phyloP scores from a whole-genome alignment of 1,140 invertebrate genomes.

The Papilio polytes region DNA sequence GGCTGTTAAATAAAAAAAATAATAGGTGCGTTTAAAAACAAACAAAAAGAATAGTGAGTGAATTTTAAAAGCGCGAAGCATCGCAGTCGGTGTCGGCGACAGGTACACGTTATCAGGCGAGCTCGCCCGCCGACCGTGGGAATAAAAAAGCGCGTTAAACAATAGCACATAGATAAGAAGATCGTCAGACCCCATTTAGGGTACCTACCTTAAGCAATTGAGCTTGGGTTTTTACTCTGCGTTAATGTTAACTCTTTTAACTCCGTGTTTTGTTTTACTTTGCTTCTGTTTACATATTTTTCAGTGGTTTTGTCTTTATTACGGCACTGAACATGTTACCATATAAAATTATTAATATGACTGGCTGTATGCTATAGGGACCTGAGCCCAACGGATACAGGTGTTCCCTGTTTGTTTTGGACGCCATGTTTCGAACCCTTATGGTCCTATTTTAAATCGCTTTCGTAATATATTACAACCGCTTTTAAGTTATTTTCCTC shows the following conservation, averaged over 20 bases:
- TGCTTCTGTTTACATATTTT: background rate
- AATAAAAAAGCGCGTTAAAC: slow-evolving; percentile 82
- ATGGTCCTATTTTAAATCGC: slow-evolving; percentile 41
- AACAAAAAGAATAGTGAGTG: slow-evolving; percentile 27
- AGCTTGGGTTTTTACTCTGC: slow-evolving; percentile 64
- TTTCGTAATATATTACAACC: background rate
- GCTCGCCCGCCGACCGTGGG: slow-evolving; percentile 69
- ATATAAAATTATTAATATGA: background rate
- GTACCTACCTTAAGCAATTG: slow-evolving; percentile 70
- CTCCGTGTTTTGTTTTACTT: background rate
- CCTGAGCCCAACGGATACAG: slow-evolving; percentile 62
- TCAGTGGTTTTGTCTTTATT: background rate
- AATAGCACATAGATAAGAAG: slow-evolving; percentile 78
- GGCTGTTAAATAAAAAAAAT: slow-evolving; percentile 29
- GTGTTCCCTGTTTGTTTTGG: slow-evolving; percentile 58
- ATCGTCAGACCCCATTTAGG: slow-evolving; percentile 74
- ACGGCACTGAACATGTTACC: background rate
- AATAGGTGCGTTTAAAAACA: slow-evolving; percentile 28
- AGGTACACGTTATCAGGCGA: slow-evolving; percentile 75
- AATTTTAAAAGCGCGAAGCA: slow-evolving; percentile 50
- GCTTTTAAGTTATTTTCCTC: background rate
- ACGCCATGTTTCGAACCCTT: slow-evolving; percentile 57
- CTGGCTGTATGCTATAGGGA: slow-evolving; percentile 20
- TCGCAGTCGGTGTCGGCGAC: slow-evolving; percentile 56
- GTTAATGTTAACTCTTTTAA: background rate